These are phyloP conservation scores for Neotoxoptera formosana DNA, from an alignment of 1,140 invertebrate species.

Conservation along the genomic window DNA sequence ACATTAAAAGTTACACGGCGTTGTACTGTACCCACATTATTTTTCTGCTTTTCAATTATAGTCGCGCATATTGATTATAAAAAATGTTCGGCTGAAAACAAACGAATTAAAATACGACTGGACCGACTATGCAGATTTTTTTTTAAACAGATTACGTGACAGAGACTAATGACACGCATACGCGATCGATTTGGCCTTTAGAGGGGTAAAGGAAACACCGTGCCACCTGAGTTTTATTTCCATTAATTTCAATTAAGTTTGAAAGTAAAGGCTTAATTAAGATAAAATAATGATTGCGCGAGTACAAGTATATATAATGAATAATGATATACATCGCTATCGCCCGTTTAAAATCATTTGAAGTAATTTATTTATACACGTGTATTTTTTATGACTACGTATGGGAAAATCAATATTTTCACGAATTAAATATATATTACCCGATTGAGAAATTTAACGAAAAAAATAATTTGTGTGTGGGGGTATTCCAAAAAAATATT, in stretches of 20 bases:
- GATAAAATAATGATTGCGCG: conserved; percentile 23
- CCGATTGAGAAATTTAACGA: not conserved
- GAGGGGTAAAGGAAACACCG: not conserved
- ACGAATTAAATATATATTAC: too few relatives aligned
- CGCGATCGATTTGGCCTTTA: conserved; percentile 37
- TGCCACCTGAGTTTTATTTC: conserved; percentile 25
- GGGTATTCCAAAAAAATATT: not conserved
- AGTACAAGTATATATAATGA: not conserved
- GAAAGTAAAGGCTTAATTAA: conserved; percentile 44
- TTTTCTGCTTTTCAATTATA: not conserved
- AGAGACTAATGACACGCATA: conserved; percentile 46
- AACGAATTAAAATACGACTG: conserved; percentile 23
- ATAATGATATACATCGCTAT: not conserved
- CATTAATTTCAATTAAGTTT: conserved; percentile 54
- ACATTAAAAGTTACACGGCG: not conserved
- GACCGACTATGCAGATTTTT: conserved; percentile 42
- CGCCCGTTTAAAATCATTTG: not conserved
- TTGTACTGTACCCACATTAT: not conserved
- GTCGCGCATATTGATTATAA: too few relatives aligned
- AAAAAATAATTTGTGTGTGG: not conserved
- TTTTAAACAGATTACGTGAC: conserved; percentile 43
- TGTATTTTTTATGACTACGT: not conserved
- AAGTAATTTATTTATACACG: not conserved
- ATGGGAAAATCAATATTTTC: not conserved
- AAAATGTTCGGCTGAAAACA: not conserved